Base-by-base conservation (phyloP, 2,888 invertebrate genomes). In the Galeruca laticollis region DNA sequence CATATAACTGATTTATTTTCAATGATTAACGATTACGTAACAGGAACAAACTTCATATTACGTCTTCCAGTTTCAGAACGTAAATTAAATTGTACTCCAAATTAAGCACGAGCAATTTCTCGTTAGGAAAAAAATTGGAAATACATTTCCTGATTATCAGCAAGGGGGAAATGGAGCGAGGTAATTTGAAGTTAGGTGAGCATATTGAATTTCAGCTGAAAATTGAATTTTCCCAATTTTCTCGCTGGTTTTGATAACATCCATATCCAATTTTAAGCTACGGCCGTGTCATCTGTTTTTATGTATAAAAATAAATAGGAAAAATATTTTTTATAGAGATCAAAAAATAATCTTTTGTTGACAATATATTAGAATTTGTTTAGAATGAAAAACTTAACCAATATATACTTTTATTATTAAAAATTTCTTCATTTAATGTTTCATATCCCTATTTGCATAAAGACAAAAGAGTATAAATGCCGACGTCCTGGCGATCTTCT, bases 181-280 rank as follows among this genome's bases (percentile, higher is more conserved):
- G 33, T 35, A 57, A 57, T 57, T 35, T 15, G 35, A 35, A 31
- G 56, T 35, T 57, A 11, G 56, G 56, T 9, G 18, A 57, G 56
- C 56, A 18, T 57, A 57, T 57, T 57, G 33, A 35, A 35, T 57
- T 35, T 33, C 56, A 57, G 35, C 20, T 15, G 15, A 35, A 57
- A 57, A 35, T 57, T 35, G 56, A 57, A 35, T 31, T 33, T 33
- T 35, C 47, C 15, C 56, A 57, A 18, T 57, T 33, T 57, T 35
- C 56, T 57, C 26, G 13, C 21, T 13, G 26, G 13, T 26, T 21
- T 51, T 51, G 51, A 51, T 51, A 51, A 51, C 18, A 18, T 51
- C 13, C 13, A 20, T 20, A 21, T 51, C 13, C 20, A 21, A 51
- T 20, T 51, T 43, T n/a, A n/a, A 11, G 35, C 1, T 43, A 5